Evolutionary conservation across 2,113 vertebrate genomes (phyloP), one percentile per base, ranked within the genome.

Genomic region (Cichladusa arquata): DNA sequence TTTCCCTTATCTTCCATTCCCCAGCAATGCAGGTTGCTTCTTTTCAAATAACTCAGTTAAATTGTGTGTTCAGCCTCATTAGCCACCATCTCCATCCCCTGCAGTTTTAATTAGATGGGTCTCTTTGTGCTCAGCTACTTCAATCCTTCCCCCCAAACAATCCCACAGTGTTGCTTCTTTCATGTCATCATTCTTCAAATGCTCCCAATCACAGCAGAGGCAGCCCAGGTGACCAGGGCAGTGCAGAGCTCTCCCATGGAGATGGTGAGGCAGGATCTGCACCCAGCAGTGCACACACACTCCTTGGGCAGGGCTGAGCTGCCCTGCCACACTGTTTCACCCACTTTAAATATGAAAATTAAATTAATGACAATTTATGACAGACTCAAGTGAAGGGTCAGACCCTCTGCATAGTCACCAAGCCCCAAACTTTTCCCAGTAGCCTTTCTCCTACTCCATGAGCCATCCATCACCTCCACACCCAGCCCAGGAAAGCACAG

Each of bases 51-150:
- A 88, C 26, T 96, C 79, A 54, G 34, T 89, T 83, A 82, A 95
- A 74, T 86, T 92, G 58, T 64, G 65, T 45, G 64, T 92, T 95
- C 82, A 94, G 82, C 76, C 82, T 94, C 95, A 96, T 96, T 96
- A 96, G 67, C 60, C 28, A 92, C 36, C 44, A 88, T 90, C 57
- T 81, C 90, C 31, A 60, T 74, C 81, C 85, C 64, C 80, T 51
- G 56, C 0, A 0, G 60, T 69, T 94, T 94, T 86, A 96, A 90
- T 94, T 90, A 93, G 92, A 40, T 42, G 60, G 56, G n/a, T 90
- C 64, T 88, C 74, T 94, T 66, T 88, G 80, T 86, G 36, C 53
- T 92, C 56, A 65, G 48, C 54, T 89, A 57, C 83, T 60, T 91
- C 80, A 50, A 23, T 64, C n/a, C 72, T 74, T 67, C 31, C 73